Evolutionary conservation across 1,140 invertebrate genomes (phyloP).

Genomic region (Zophobas atratus): DNA sequence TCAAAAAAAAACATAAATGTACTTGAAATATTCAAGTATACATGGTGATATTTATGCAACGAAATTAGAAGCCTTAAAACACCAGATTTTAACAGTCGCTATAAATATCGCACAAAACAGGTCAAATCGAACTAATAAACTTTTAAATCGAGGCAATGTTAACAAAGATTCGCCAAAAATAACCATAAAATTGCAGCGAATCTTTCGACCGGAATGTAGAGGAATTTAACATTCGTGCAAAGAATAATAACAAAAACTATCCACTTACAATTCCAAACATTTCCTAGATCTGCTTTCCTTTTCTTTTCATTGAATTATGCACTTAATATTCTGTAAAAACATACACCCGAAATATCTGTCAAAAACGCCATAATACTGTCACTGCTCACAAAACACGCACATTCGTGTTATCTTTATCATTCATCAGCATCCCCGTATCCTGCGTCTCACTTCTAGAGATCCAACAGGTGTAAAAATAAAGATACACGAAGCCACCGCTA

Average conservation of each 20-base stretch:
- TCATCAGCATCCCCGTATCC: conserved; percentile 2
- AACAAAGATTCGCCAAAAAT: conserved; percentile 32
- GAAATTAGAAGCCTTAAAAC: background rate
- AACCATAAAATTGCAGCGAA: conserved; percentile 22
- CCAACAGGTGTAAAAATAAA: conserved; percentile 20
- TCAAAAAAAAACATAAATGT: too few relatives aligned
- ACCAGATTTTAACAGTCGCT: background rate
- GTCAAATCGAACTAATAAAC: conserved; percentile 37
- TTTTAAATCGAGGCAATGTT: conserved; percentile 10
- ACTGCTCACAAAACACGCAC: conserved; percentile 5
- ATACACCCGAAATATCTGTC: conserved; percentile 47
- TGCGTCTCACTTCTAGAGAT: background rate
- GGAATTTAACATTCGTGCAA: conserved; percentile 16
- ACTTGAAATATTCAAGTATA: too few relatives aligned
- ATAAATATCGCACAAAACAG: conserved; percentile 31
- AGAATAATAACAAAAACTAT: conserved; percentile 37
- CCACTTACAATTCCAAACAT: conserved; percentile 44
- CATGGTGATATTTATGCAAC: too few relatives aligned
- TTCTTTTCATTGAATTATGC: conserved; percentile 41
- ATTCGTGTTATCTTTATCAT: conserved; percentile 8
- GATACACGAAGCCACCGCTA: conserved; percentile 11
- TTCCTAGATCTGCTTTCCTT: conserved; percentile 35
- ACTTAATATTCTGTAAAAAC: conserved; percentile 42
- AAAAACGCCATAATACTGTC: conserved; percentile 44
- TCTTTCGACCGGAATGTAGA: conserved; percentile 3